These are phyloP conservation scores for Marmota monax DNA, from an alignment of 2,113 vertebrate species.

Conservation along the genomic window DNA sequence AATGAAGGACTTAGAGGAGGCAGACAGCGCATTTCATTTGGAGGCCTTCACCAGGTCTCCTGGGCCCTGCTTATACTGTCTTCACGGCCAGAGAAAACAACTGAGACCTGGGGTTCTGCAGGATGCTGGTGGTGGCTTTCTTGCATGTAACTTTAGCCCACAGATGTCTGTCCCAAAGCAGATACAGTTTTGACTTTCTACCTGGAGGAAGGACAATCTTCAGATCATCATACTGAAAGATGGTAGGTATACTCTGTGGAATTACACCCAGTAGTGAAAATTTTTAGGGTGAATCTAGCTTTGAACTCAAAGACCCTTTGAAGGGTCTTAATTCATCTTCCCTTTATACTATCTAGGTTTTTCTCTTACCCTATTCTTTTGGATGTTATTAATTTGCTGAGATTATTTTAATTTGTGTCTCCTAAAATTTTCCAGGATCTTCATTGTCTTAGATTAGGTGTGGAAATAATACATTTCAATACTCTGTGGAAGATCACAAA, in stretches of 20 bases:
- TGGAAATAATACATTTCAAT: background rate
- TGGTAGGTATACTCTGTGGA: background rate
- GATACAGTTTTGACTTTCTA: background rate
- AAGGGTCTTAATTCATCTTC: background rate
- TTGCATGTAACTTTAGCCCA: background rate
- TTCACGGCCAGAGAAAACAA: background rate
- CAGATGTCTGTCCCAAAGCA: background rate
- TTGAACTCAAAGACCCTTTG: background rate
- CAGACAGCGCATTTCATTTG: background rate
- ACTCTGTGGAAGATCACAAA: background rate
- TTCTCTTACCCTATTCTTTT: background rate
- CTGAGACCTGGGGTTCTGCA: background rate
- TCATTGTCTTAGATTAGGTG: background rate
- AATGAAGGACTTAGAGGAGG: background rate
- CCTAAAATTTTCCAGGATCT: background rate
- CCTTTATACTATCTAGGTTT: background rate
- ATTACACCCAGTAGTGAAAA: background rate
- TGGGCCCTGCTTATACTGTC: background rate
- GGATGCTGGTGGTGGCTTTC: background rate
- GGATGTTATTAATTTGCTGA: background rate
- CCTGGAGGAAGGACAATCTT: background rate
- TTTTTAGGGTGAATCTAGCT: background rate
- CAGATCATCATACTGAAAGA: background rate
- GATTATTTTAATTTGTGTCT: background rate
- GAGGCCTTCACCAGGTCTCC: background rate